Percentiles rank a stretch among this genome's conserved stretches.
Evolutionary conservation across 1,140 invertebrate genomes (phyloP).

Genomic region (Drosophila chauvacae): DNA sequence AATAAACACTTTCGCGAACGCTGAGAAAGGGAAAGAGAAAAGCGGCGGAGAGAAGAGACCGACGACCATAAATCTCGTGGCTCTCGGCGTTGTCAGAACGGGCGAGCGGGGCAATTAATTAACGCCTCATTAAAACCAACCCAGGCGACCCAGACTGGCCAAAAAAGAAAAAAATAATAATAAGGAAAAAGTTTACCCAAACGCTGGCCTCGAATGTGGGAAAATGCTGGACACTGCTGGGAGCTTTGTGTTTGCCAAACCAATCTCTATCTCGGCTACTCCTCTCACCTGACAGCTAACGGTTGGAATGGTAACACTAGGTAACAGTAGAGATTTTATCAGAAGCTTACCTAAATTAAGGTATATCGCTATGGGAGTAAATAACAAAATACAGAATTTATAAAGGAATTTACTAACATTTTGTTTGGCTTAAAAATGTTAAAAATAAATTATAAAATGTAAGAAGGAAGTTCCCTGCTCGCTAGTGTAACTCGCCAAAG

Average conservation of each 20-base stretch:
- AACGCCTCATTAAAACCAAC: conserved; percentile 81
- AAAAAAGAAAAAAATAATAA: conserved; percentile 19
- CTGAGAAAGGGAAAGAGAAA: conserved; percentile 42
- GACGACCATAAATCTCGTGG: conserved; percentile 66
- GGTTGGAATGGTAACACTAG: conserved; percentile 17
- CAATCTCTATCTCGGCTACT: conserved; percentile 18
- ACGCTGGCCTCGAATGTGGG: conserved; percentile 57
- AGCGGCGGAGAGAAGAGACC: conserved; percentile 31
- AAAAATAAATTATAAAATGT: too few species aligned
- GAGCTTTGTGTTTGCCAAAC: conserved; percentile 54
- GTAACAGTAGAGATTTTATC: background rate
- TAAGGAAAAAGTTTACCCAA: conserved; percentile 42
- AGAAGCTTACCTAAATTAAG: background rate
- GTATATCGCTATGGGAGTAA: background rate
- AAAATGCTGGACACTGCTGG: conserved; percentile 46
- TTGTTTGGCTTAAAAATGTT: too few species aligned
- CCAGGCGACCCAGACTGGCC: conserved; percentile 40
- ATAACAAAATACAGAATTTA: background rate
- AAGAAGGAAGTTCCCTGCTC: background rate
- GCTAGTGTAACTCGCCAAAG: background rate
- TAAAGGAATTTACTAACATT: too few species aligned
- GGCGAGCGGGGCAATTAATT: conserved; percentile 80
- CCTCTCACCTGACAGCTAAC: conserved; percentile 26
- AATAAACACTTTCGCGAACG: conserved; percentile 81
- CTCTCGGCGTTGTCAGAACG: conserved; percentile 63